A percentile compares a stretch with the other conserved stretches of the same genome.
phyloP scores from a whole-genome alignment of 2,888 invertebrate species.

The Agapostemon virescens region DNA sequence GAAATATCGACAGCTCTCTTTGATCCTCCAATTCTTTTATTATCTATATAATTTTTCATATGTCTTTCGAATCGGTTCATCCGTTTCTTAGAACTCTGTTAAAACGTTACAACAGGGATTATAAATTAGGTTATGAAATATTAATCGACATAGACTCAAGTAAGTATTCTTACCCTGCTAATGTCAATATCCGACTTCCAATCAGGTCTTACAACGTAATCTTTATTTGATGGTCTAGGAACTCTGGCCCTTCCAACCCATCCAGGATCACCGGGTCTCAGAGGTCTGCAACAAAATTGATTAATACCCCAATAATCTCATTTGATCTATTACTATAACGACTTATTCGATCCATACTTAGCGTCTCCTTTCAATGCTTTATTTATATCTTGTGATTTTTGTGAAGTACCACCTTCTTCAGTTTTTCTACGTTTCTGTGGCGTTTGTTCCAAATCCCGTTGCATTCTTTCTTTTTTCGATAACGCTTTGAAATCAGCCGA shows the following conservation, averaged over 20 bases:
- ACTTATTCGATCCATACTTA: slow-evolving; percentile 79
- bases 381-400: slow-evolving; percentile 83
- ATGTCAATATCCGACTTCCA: slow-evolving; percentile 94
- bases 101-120: slow-evolving; percentile 43
- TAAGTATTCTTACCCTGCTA: slow-evolving; percentile 81
- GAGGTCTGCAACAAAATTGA: slow-evolving; percentile 80
- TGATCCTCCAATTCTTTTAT: slow-evolving; percentile 89
- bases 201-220: slow-evolving; percentile 96
- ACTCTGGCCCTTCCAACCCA: slow-evolving; percentile 97
- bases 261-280: slow-evolving; percentile 96
- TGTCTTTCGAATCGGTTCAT: slow-evolving; percentile 95
- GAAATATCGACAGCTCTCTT: slow-evolving; percentile 96
- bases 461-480: slow-evolving; percentile 95
- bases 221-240: slow-evolving; percentile 96
- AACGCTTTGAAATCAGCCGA: slow-evolving; percentile 95
- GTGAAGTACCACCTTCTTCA: slow-evolving; percentile 81
- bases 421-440: slow-evolving; percentile 82
- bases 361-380: slow-evolving; percentile 85
- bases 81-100: slow-evolving; percentile 89
- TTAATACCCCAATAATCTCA: slow-evolving; percentile 1
- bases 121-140: slow-evolving; percentile 9
- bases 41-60: slow-evolving; percentile 93
- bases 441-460: slow-evolving; percentile 94
- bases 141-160: not conserved
- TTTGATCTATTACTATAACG: not conserved